These are phyloP conservation scores for Zaprionus gabonicus DNA, from an alignment of 1,140 invertebrate genomes.

Conservation along the genomic window DNA sequence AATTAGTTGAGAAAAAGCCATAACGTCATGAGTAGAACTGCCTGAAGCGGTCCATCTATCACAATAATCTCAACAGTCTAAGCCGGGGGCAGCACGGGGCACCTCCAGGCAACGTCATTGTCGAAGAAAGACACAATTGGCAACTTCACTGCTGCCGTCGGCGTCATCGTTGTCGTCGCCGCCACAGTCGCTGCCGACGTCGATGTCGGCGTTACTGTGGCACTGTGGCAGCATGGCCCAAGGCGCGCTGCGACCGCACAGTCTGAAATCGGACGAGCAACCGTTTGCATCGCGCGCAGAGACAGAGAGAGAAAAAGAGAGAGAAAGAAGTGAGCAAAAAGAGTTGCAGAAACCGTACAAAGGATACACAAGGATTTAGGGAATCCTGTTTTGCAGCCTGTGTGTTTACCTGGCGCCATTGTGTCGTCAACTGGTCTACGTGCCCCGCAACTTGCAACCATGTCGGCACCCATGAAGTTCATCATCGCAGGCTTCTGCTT, in stretches of 20 bases:
- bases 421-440: conserved; percentile 59
- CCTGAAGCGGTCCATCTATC: background rate
- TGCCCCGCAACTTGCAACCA: conserved; percentile 26
- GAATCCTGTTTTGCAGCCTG: background rate
- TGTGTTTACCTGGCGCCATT: conserved; percentile 53
- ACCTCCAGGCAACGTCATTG: conserved; percentile 59
- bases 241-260: conserved; percentile 52
- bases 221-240: conserved; percentile 64
- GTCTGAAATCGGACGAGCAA: conserved; percentile 71
- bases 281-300: conserved; percentile 72
- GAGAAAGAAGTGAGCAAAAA: background rate
- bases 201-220: conserved; percentile 29
- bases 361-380: conserved; percentile 45
- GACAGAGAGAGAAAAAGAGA: background rate
- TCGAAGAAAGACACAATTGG: conserved; percentile 9
- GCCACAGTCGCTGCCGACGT: conserved; percentile 36
- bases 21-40: background rate
- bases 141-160: conserved; percentile 4
- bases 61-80: background rate
- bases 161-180: conserved; percentile 26
- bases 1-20: background rate
- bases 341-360: conserved; percentile 18
- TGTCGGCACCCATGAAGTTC: conserved; percentile 63
- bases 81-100: conserved; percentile 40
- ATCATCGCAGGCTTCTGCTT: conserved; percentile 64